Conservation (phyloP, 2,797 vertebrate genomes). For the Lepilemur septentrionalis region DNA sequence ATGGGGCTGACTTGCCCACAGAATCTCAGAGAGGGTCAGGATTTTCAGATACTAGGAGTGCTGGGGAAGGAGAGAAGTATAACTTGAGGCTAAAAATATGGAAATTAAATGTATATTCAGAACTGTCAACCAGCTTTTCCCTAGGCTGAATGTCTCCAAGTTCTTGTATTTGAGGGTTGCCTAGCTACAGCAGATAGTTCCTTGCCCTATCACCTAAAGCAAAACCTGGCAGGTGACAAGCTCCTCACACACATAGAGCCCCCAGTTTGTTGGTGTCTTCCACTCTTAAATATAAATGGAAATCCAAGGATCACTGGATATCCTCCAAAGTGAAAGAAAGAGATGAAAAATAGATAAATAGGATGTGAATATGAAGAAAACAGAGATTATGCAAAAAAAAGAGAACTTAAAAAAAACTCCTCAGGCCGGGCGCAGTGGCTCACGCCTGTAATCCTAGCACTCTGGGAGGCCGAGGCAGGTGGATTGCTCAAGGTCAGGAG, state of each 20-base stretch:
- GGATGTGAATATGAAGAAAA: not conserved
- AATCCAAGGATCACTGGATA: not conserved
- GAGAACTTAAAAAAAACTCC: not conserved
- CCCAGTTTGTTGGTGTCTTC: not conserved
- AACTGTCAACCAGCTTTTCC: not conserved
- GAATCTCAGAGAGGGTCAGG: not conserved
- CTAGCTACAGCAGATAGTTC: not conserved
- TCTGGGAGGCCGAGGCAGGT: too few species aligned
- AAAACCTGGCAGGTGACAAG: not conserved
- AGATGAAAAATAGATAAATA: not conserved
- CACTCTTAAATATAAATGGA: constrained; percentile 19
- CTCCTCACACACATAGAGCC: not conserved
- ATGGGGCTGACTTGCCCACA: not conserved
- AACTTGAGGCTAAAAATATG: not conserved
- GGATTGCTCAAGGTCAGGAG: too few species aligned
- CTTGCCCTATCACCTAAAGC: not conserved
- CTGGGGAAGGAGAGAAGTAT: not conserved
- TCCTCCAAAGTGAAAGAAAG: constrained; percentile 2
- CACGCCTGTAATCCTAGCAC: too few species aligned
- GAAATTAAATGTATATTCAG: constrained; percentile 16
- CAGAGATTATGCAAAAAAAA: not conserved
- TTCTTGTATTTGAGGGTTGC: not conserved
- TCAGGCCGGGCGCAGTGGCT: too few species aligned
- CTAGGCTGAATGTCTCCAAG: not conserved
- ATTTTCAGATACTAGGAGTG: not conserved